phyloP scores from a whole-genome alignment of 1,140 invertebrate species.

The Euglossa dilemma region DNA sequence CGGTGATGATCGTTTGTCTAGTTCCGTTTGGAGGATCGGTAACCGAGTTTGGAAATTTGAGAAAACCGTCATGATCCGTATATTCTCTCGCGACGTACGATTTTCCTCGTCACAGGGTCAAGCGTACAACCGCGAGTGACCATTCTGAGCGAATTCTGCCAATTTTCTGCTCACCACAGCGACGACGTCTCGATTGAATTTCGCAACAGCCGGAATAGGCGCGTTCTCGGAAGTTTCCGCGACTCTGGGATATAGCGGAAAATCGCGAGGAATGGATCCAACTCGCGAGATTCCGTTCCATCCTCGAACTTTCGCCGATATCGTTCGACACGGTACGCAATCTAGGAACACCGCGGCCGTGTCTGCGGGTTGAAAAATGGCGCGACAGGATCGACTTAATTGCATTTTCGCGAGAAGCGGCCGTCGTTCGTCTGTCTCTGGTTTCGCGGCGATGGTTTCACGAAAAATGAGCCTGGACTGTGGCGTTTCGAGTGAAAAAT shows the following conservation, averaged over 20 bases:
- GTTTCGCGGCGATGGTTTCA: slow-evolving; percentile 1
- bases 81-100: not conserved
- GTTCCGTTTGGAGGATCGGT: too few species aligned
- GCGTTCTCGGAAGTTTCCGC: too few species aligned
- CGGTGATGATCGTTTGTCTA: too few species aligned
- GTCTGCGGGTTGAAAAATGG: slow-evolving; percentile 1
- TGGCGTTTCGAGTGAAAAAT: slow-evolving; percentile 51
- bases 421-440: not conserved
- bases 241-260: not conserved
- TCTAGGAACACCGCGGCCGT: not conserved
- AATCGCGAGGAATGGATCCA: too few species aligned
- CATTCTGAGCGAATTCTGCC: not conserved
- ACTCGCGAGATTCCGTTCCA: too few species aligned
- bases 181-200: too few species aligned
- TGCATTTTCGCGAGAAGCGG: slow-evolving; percentile 25
- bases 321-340: not conserved
- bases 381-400: slow-evolving; percentile 12
- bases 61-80: not conserved
- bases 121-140: not conserved
- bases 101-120: not conserved
- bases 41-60: too few species aligned
- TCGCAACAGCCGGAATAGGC: too few species aligned
- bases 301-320: not conserved
- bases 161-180: too few species aligned
- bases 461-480: slow-evolving; percentile 33